These are phyloP conservation scores for Hyperopisus bebe DNA, from an alignment of 2,113 vertebrate genomes.

Conservation along the genomic window DNA sequence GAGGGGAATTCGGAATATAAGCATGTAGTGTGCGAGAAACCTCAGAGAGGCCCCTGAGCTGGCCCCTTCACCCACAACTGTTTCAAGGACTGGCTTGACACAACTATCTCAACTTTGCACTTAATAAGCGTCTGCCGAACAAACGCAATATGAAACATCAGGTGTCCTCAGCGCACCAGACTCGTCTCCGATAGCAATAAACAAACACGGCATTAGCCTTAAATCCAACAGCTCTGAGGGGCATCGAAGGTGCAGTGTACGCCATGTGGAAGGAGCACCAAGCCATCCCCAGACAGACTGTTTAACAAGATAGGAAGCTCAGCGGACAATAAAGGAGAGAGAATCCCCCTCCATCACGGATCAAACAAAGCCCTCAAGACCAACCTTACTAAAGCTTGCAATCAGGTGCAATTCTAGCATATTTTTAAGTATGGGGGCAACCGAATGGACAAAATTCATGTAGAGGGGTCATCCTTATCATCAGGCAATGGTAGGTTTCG, in stretches of 20 bases:
- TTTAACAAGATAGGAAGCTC: not conserved
- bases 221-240: not conserved
- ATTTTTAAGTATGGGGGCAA: not conserved
- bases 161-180: not conserved
- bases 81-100: not conserved
- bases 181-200: not conserved
- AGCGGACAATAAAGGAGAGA: not conserved
- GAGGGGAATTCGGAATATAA: not conserved
- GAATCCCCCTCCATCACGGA: not conserved
- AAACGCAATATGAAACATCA: not conserved
- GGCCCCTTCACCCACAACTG: not conserved
- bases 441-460: not conserved
- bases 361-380: not conserved
- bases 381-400: not conserved
- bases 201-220: not conserved
- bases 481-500: not conserved
- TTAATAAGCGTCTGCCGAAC: not conserved
- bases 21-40: not conserved
- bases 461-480: not conserved
- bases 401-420: not conserved
- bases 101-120: not conserved
- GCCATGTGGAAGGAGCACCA: not conserved
- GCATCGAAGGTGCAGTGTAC: not conserved
- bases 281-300: not conserved
- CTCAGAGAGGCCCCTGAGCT: not conserved